A percentile compares a stretch with the other conserved stretches of the same genome.
phyloP scores from a whole-genome alignment of 2,797 vertebrate genomes.

The Poecilia velifera region DNA sequence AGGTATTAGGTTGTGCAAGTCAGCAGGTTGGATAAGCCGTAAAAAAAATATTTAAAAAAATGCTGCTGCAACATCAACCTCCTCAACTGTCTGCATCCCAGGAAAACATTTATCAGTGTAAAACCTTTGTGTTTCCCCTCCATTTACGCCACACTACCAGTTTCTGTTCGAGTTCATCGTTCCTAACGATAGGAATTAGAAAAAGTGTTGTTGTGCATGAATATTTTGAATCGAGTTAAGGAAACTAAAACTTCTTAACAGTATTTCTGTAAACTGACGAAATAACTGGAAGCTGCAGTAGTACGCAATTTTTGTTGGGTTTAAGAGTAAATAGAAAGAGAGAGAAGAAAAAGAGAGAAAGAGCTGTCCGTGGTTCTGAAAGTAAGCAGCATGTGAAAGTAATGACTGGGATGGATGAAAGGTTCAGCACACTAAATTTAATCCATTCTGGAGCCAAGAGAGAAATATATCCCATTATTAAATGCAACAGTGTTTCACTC shows the following conservation, averaged over 20 bases:
- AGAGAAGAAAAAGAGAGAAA: slow-evolving; percentile 3
- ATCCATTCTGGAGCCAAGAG: background rate
- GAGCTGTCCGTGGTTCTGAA: slow-evolving; percentile 82
- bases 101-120: background rate
- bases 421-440: background rate
- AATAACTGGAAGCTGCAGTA: background rate
- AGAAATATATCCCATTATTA: slow-evolving; percentile 3
- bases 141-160: background rate
- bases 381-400: background rate
- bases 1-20: slow-evolving; percentile 10
- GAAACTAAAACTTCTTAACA: background rate
- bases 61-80: background rate
- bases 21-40: slow-evolving; percentile 12
- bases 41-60: background rate
- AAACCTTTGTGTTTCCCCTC: background rate
- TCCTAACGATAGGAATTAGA: background rate
- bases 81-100: background rate
- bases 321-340: background rate
- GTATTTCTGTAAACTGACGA: slow-evolving; percentile 7
- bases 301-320: slow-evolving; percentile 6
- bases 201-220: background rate
- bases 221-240: background rate
- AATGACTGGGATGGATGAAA: background rate
- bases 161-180: background rate
- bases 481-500: background rate